These are phyloP conservation scores for Erpobdella octoculata DNA, from an alignment of 2,888 invertebrate genomes.

Conservation along the genomic window DNA sequence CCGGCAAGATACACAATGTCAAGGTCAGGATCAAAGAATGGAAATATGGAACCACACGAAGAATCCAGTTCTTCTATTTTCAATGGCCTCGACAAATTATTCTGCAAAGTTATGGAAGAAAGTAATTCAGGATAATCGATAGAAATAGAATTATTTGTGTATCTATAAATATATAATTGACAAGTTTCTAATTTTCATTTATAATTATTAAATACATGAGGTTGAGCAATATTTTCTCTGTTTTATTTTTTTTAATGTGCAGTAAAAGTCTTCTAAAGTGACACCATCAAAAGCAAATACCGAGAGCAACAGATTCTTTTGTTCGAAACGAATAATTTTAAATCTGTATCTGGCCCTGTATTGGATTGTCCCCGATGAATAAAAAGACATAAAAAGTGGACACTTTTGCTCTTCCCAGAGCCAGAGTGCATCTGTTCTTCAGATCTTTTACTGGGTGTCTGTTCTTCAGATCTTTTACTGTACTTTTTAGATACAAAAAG, in stretches of 20 bases:
- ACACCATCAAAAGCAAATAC: too few relatives aligned
- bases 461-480: too few relatives aligned
- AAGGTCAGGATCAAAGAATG: conserved; percentile 89
- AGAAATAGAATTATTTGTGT: background rate
- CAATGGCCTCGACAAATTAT: conserved; percentile 48
- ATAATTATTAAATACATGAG: background rate
- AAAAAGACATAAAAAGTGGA: too few relatives aligned
- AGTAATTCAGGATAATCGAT: background rate
- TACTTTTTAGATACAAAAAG: background rate
- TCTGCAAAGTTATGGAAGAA: conserved; percentile 40
- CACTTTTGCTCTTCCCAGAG: too few relatives aligned
- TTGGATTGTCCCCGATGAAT: too few relatives aligned
- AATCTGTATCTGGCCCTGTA: too few relatives aligned
- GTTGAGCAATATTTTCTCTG: background rate
- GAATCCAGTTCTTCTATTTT: conserved; percentile 50
- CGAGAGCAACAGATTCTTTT: too few relatives aligned
- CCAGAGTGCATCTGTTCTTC: too few relatives aligned
- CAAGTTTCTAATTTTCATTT: background rate
- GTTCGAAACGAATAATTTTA: too few relatives aligned
- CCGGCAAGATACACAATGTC: conserved; percentile 89
- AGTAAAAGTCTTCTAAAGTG: background rate
- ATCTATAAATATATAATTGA: background rate
- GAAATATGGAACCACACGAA: conserved; percentile 93
- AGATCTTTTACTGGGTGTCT: too few relatives aligned
- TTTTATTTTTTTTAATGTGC: background rate